Evolutionary conservation across 2,888 invertebrate genomes (phyloP), one percentile per base, ranked within the genome.

Genomic region (Leptopilina drosophilae): DNA sequence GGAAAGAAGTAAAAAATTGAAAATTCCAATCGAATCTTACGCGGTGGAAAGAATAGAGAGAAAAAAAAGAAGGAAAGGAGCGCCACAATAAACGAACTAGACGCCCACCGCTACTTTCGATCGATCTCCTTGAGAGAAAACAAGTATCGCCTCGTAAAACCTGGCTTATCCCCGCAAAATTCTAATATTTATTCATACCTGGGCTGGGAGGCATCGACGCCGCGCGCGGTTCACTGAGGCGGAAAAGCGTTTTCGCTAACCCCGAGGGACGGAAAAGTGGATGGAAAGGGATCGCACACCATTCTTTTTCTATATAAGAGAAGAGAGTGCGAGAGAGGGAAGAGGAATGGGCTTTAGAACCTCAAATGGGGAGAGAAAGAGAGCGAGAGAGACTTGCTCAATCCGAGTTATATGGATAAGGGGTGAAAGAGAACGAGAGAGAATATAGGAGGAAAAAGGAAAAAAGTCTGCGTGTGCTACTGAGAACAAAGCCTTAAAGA

Each of bases 181-280:
- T 89, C 88, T 89, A 89, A 90, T 90, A 90, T 90, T 90, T 90
- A 90, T 90, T 90, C 90, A 90, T 89, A 89, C 86, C 87, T 86
- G 65, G 77, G 81, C 81, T 56, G 82, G 80, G 49, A 82, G 79
- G 80, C 75, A 80, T 77, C 64, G 76, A 83, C 82, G 80, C 73
- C 59, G 82, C 82, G 33, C 81, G 87, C 85, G 49, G 49, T 49
- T 87, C 87, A 88, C 85, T 87, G 87, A 88, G 86, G 86, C 85
- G 90, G 89, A 89, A 90, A 90, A 90, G 89, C 88, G 88, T 89
- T 89, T 87, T 84, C 85, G 84, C 88, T 87, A 89, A 89, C 87
- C 87, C 88, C 83, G n/a, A 73, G 73, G 73, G 73, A 87, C 85
- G 86, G 33, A 88, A 88, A 89, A 89, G 89, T 88, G 87, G 88